Evolutionary conservation across 2,888 invertebrate species (phyloP), one percentile per base, ranked within the genome.

Genomic region (Dioctria rufipes): DNA sequence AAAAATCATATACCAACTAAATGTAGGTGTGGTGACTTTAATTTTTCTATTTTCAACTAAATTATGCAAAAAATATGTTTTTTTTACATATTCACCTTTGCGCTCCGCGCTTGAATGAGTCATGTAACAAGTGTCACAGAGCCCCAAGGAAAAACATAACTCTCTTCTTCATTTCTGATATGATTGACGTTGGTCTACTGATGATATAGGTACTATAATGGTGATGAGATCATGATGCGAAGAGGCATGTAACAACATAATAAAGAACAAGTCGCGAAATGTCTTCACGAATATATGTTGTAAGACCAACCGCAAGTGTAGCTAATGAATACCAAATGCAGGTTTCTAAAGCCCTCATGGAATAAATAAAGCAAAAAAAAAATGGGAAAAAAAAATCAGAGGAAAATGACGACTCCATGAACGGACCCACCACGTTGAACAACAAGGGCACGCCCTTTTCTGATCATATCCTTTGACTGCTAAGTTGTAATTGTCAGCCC

Each of bases 271-370:
- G 46, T 67, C 67, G 43, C 66, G 5, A 42, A 67, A 42, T 8
- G 67, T 46, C 46, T 11, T 46, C 46, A 43, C 65, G 67, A 8
- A 4, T 4, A 13, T 25, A 46, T 5, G 5, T 8, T 46, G 5
- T 6, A 46, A n/a, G 43, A 5, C 13, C 40, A 6, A 25, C 46
- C 43, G 6, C 25, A 25, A 67, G 43, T 67, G 46, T 42, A 67
- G 37, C 67, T 67, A 67, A 67, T 67, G 67, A 67, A 67, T 67
- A 67, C 67, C 67, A 67, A 67, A 67, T 67, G 67, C 67, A 67
- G 67, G 49, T n/a, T 46, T n/a, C 40, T 39, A 65, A 11, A n/a
- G 46, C 37, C 39, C 66, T 43, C 5, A 13, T 46, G 5, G 25
- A 46, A 40, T 46, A 46, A 66, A 13, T 42, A 46, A 43, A 42